Conservation (phyloP, 2,113 vertebrate genomes). For the Malurus alboscapulatus region DNA sequence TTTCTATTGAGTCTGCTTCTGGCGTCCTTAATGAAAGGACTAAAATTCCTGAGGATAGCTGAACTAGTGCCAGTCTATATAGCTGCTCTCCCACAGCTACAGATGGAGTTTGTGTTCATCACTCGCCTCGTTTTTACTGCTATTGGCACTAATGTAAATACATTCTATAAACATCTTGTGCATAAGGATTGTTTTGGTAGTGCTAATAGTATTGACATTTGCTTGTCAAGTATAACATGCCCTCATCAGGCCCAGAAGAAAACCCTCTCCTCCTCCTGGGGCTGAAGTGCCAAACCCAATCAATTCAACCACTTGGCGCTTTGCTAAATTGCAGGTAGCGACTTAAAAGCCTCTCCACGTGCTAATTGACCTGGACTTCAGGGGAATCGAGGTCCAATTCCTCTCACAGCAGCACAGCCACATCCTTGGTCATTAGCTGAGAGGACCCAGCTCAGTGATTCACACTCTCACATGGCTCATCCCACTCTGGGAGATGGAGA, state of each 20-base stretch:
- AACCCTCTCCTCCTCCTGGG: slow-evolving; percentile 7
- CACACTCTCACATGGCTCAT: background rate
- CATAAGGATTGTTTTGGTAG: background rate
- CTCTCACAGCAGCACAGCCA: background rate
- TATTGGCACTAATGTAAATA: background rate
- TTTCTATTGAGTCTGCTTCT: background rate
- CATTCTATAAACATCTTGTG: background rate
- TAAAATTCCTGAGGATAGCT: background rate
- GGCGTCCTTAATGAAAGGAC: background rate
- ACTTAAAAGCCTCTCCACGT: background rate
- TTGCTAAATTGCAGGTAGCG: background rate
- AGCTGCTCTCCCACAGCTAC: background rate
- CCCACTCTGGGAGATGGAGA: background rate
- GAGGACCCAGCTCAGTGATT: background rate
- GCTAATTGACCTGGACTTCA: background rate
- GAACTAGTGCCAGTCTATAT: background rate
- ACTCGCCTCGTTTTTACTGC: background rate
- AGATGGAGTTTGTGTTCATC: background rate
- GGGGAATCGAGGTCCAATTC: background rate
- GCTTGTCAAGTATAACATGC: background rate
- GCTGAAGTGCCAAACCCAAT: background rate
- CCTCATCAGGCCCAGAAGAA: background rate
- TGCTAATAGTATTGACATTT: background rate
- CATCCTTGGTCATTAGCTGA: background rate
- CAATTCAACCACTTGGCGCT: background rate